Evolutionary conservation across 2,113 vertebrate species (phyloP).

Genomic region (Myrmecobius fasciatus): DNA sequence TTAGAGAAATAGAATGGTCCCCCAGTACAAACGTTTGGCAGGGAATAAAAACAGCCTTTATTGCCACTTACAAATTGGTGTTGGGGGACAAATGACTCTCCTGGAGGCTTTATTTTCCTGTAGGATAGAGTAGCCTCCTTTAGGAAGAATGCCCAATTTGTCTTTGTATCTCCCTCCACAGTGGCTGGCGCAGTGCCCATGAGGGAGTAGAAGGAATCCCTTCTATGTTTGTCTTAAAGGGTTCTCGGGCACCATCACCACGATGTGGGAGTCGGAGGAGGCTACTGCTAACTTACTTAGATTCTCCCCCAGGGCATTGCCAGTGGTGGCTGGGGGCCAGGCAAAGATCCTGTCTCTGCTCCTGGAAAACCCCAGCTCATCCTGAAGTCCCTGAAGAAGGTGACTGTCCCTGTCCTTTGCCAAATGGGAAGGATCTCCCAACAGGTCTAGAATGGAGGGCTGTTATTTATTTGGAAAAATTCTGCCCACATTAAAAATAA

Average conservation of each 20-base stretch:
- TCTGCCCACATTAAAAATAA: not conserved
- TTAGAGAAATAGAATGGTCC: not conserved
- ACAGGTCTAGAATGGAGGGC: not conserved
- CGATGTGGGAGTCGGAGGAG: not conserved
- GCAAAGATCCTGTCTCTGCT: not conserved
- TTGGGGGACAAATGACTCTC: not conserved
- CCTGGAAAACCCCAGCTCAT: constrained; percentile 34
- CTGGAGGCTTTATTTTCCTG: not conserved
- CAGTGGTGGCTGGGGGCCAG: not conserved
- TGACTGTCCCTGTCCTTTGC: not conserved
- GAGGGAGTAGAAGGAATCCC: not conserved
- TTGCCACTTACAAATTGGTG: not conserved
- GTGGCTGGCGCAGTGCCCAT: not conserved
- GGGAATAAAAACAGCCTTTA: not conserved
- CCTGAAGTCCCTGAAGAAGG: constrained; percentile 42
- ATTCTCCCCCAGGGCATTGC: not conserved
- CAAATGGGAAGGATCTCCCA: not conserved
- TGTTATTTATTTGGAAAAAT: not conserved
- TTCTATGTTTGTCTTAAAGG: not conserved
- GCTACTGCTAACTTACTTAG: not conserved
- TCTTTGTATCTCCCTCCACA: not conserved
- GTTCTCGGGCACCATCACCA: not conserved
- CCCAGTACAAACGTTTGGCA: not conserved
- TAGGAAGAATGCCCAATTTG: not conserved
- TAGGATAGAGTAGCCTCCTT: not conserved